Base-by-base conservation (phyloP, 2,797 vertebrate species). In the Paguma larvata region DNA sequence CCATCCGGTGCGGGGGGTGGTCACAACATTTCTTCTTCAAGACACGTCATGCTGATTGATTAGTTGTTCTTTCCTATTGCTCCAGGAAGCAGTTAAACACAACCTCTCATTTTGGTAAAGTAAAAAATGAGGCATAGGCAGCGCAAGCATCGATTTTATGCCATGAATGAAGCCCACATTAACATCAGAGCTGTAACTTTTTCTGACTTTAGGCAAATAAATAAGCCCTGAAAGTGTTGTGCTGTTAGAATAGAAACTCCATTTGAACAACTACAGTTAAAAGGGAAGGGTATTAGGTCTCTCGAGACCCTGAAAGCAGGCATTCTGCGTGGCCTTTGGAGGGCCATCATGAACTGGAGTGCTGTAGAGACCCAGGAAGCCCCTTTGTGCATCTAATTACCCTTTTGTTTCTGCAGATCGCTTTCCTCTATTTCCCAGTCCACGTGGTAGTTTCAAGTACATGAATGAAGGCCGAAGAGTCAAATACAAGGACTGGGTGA, bases 31-130 rank as follows among this genome's bases (percentile, higher is more conserved):
- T 56, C 56, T 27, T n/a, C 67, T 80, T 73, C 44, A 79, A 25
- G 65, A 67, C 15, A 3, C 6, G 6, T 27, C 44, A 13, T 21
- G 34, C 21, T 53, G 87, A 85, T 85, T n/a, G 44, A 82, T 41
- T 78, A 79, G 59, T 30, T 62, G 51, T 63, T 21, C 90, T 75
- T 78, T 68, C 48, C 1, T 4, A 70, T 30, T 59, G 38, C 38
- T 93, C 38, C 34, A 87, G 70, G n/a, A 79, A 79, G 93, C 38
- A 63, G 65, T 88, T 86, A 78, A 95, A 86, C 41, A 46, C 19
- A 56, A 27, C 8, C 7, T 91, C n/a, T 88, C n/a, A 51, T 96
- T 77, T 90, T 95, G 53, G 30, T 89, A 3, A 91, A 83, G 53
- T 78, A 46, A 94, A 83, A 51, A 90, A 80, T 21, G 18, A 98